Percentiles rank a stretch among this genome's conserved stretches.
phyloP scores from a whole-genome alignment of 92 coral and sea anemone genomes.

The Parazoanthus darwini region DNA sequence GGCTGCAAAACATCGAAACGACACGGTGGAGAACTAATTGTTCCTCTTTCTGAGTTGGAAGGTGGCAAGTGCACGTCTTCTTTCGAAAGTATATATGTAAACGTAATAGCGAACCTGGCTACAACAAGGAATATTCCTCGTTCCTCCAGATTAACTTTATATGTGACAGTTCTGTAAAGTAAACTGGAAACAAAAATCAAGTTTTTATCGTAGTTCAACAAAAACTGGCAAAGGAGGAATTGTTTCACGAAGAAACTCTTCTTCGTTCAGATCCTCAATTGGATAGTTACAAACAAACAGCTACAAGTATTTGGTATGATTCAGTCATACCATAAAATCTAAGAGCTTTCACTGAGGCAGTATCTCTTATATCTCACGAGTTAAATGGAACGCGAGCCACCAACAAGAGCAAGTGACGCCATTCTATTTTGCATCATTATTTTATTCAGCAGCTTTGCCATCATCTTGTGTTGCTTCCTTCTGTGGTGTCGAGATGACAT shows the following conservation, averaged over 20 bases:
- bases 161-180: not conserved
- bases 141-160: not conserved
- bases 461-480: conserved; percentile 2
- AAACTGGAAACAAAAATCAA: not conserved
- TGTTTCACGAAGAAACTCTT: not conserved
- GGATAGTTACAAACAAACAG: not conserved
- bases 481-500: conserved; percentile 21
- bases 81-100: no score
- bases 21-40: not conserved
- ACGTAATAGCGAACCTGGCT: not conserved
- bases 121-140: not conserved
- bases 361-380: not conserved
- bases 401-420: not conserved
- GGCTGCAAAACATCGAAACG: not conserved
- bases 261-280: not conserved
- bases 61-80: not conserved
- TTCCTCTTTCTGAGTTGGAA: not conserved
- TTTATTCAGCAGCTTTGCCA: not conserved
- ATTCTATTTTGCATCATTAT: not conserved
- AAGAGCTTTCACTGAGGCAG: not conserved
- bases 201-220: not conserved
- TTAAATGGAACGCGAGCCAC: not conserved
- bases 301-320: not conserved
- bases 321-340: no score
- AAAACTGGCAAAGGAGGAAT: not conserved